These are phyloP conservation scores for Scomber japonicus DNA, from an alignment of 2,113 vertebrate genomes.

Conservation along the genomic window DNA sequence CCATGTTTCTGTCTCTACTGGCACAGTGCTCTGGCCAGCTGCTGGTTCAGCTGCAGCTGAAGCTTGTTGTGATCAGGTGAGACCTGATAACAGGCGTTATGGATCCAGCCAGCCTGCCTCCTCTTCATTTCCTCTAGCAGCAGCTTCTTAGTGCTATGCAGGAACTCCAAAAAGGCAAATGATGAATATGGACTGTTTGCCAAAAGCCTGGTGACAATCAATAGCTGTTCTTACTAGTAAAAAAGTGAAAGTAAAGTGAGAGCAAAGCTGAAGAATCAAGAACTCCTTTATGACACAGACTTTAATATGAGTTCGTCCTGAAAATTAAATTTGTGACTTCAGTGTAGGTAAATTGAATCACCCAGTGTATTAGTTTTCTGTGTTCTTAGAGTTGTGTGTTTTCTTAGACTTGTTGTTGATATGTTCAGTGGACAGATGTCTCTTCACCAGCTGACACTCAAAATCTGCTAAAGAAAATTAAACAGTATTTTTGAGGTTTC, in stretches of 20 bases:
- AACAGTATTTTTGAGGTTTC: too few relatives aligned
- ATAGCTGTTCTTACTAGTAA: conserved; percentile 9
- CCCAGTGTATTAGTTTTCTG: not conserved
- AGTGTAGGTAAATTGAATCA: not conserved
- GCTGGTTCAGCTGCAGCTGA: conserved; percentile 30
- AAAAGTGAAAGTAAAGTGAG: not conserved
- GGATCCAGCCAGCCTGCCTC: conserved; percentile 11
- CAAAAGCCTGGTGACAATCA: conserved; percentile 5
- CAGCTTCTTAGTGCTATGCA: conserved; percentile 23
- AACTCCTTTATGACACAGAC: not conserved
- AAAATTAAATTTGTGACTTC: not conserved
- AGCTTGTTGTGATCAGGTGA: conserved; percentile 16
- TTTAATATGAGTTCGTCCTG: not conserved
- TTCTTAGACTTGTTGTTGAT: not conserved
- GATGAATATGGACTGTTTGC: conserved; percentile 24
- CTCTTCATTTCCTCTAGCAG: conserved; percentile 47
- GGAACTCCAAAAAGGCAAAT: conserved; percentile 15
- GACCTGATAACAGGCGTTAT: conserved; percentile 14
- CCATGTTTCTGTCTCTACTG: conserved; percentile 13
- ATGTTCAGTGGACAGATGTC: not conserved
- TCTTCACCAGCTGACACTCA: not conserved
- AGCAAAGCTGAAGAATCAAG: not conserved
- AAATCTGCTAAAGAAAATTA: too few relatives aligned
- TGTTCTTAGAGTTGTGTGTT: not conserved
- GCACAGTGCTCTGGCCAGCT: conserved; percentile 1